Evolutionary conservation across 2,888 invertebrate genomes (phyloP), one percentile per base, ranked within the genome.

Genomic region (Chrysolina haemoptera): DNA sequence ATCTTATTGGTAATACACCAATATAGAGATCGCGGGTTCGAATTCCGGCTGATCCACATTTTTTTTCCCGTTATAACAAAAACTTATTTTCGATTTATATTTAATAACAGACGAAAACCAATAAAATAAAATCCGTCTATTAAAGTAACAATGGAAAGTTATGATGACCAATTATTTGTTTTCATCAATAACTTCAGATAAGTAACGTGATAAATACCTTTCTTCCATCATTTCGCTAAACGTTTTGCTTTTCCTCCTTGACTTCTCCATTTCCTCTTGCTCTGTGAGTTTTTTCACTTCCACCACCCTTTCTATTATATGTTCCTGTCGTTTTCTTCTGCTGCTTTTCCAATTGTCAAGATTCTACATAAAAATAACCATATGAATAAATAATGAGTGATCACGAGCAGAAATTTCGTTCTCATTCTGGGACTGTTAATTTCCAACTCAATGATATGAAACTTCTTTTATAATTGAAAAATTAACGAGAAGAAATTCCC

Each of bases 221-320:
- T 95, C 96, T 88, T 96, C 96, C 90, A 96, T 92, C 94, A 98
- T 97, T 90, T 98, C 97, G 86, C 93, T 95, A 91, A 97, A 97
- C 78, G 97, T 97, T 90, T 97, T 97, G 89, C 93, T 94, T 90
- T 94, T 94, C 83, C 93, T 91, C 82, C 94, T 91, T 80, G 90
- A 89, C 87, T 94, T 91, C 85, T 91, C 91, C 85, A 84, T 82
- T 82, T 95, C 95, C 86, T 93, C 91, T 80, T 85, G 85, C 88
- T 96, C 95, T 43, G 81, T 80, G 86, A 95, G 91, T 87, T 95
- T 94, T 84, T 96, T 95, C 82, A 96, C 95, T 89, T 96, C 96
- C 79, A 96, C 95, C 81, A 95, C 95, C 81, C 96, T 91, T 88
- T 96, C 96, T 85, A 96, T 95, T 81, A 96, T 96, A 87, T 96